Evolutionary conservation across 1,140 invertebrate species (phyloP), one percentile per base, ranked within the genome.

Genomic region (Apis cerana): DNA sequence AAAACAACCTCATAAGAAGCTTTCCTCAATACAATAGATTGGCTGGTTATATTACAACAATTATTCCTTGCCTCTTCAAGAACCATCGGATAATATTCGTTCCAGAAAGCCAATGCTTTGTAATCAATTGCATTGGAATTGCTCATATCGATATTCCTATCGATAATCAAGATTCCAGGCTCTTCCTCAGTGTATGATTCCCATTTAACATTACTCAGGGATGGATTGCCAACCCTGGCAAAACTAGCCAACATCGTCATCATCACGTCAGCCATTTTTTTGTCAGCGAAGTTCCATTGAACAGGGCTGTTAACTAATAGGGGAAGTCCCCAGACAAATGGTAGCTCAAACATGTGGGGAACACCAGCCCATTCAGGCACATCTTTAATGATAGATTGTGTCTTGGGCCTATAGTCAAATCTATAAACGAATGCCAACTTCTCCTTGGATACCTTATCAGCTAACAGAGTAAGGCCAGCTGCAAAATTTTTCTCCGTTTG

Each of bases 161-260:
- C 96, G 58, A 97, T 96, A 21, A 97, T 95, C 48, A 97, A 93
- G 84, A 96, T 95, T 0, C 95, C 95, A 1, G 96, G 96, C 71
- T 94, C 95, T 0, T 92, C 91, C 15, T 95, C 95, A 71, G 95
- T 95, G 86, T 96, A 97, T 2, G 95, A 89, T 62, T 97, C 96
- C 97, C 97, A 98, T 85, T 96, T 96, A 52, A 97, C 95, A 5
- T 90, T 92, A 1, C 94, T 94, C 83, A 96, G 94, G 0, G 96
- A 96, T 0, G 97, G 97, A 92, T 97, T 96, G 0, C 96, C 96
- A 75, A 94, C 95, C 93, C 96, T 96, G 0, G 95, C 96, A 87
- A 97, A 98, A 90, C 96, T 97, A 0, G 95, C 95, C 95, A 97
- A 96, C 93, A 97, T 95, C 71, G 95, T 95, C 97, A 97, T 97